Evolutionary conservation across 2,888 invertebrate genomes (phyloP), one percentile per base, ranked within the genome.

Genomic region (Clepsis dumicolana): DNA sequence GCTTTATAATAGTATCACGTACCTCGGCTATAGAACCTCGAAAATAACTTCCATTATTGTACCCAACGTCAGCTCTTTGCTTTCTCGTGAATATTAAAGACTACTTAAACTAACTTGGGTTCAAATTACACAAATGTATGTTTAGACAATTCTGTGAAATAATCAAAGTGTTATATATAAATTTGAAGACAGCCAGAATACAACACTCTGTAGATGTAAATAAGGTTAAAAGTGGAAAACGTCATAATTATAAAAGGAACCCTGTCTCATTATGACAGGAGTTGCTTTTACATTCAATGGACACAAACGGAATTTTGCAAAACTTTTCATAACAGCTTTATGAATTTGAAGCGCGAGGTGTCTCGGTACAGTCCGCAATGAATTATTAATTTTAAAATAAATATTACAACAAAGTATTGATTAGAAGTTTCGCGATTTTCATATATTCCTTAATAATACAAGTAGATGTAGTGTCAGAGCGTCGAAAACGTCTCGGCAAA

Each of bases 251-350:
- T 8, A 48, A 18, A 21, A 12, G 10, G 18, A 21, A 48, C 21
- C 18, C 48, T 12, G 48, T 21, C 10, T 48, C 21, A 48, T 48
- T 48, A 48, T 21, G 48, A 48, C 1, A 12, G 10, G 18, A n/a
- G 25, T 25, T 52, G 12, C n/a, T 52, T n/a, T 25, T n/a, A 52
- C 52, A 18, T 35, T 56, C 21, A 7, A 48, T 21, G 14, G 29
- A 56, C 18, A 56, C 21, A 35, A 56, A 56, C 56, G 35, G 21
- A 56, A 35, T 56, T 35, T 14, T 12, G 35, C 5, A 24, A 38
- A 35, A 56, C 56, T 56, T 56, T 56, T 56, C 35, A 35, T 18
- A 56, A 24, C 56, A 35, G 35, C 21, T 56, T 56, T 32, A 35
- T 56, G 35, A 56, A 35, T 56, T 56, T 56, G 35, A 56, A 35